Evolutionary conservation across 2,888 invertebrate species (phyloP), one percentile per base, ranked within the genome.

Genomic region (Perizoma affinitatum): DNA sequence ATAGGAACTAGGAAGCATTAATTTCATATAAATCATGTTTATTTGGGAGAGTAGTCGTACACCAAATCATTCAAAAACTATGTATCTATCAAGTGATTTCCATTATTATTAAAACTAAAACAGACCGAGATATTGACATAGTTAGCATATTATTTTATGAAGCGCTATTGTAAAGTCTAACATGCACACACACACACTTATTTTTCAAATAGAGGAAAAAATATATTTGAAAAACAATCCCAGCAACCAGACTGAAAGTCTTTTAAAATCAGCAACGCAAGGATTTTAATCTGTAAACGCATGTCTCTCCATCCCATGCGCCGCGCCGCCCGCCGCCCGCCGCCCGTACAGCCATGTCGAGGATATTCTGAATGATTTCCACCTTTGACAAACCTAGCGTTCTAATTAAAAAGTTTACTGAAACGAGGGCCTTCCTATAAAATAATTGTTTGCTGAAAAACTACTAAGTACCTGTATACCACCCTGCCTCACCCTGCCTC

Each of bases 351-450:
- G 44, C 44, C 49, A 51, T 54, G 56, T 56, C 38, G 51, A 47
- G 45, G 52, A 58, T 34, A 75, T 74, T 74, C 71, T 69, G 65
- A 73, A 74, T 76, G 75, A 78, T 75, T 79, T 74, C 72, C 68
- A 67, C 77, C 84, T 86, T 86, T 86, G 83, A 85, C 83, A 79
- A 72, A 68, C 79, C 75, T 78, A 70, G 79, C 86, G 79, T 83
- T 74, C 70, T 81, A 81, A 83, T 84, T 80, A 77, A 81, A 80
- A 78, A 74, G 66, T 57, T 55, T 52, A 57, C 52, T 54, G 41
- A 48, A 22, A 54, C 43, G 36, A 48, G 10, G 41, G 9, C 41
- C 44, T 46, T 1, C 22, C 22, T 22, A 22, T 22, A 22, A 22
- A 22, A 22, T 22, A 22, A 38, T 48, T 38, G 44, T 52, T 47